phyloP scores from a whole-genome alignment of 2,888 invertebrate species.

The Diabrotica balteata region DNA sequence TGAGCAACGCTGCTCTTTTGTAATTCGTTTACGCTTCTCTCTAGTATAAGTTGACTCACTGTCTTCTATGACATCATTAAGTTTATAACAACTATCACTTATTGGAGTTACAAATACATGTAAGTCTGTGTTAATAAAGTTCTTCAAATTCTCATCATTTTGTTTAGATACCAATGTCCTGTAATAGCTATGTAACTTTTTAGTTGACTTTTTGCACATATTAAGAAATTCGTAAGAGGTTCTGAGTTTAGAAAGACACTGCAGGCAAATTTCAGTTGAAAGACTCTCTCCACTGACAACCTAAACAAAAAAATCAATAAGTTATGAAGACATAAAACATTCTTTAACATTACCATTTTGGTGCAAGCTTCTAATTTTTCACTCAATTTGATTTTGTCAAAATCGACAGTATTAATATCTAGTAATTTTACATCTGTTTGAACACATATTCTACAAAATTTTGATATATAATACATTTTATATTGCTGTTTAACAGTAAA shows the following conservation, averaged over 20 bases:
- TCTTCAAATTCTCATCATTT: constrained; percentile 42
- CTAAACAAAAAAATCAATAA: constrained; percentile 47
- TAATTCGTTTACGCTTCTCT: constrained; percentile 51
- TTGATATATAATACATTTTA: constrained; percentile 58
- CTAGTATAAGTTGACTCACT: constrained; percentile 27
- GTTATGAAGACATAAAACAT: constrained; percentile 27
- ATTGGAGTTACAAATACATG: constrained; percentile 49
- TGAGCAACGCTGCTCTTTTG: constrained; percentile 57
- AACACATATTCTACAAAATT: constrained; percentile 59
- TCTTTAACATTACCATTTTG: constrained; percentile 54
- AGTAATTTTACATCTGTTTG: constrained; percentile 52
- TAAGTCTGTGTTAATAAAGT: constrained; percentile 52
- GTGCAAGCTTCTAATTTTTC: constrained; percentile 57
- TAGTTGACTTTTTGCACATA: constrained; percentile 57
- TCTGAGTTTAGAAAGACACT: constrained; percentile 55
- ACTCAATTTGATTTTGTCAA: constrained; percentile 55
- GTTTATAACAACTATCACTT: constrained; percentile 17
- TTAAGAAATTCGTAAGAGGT: constrained; percentile 57
- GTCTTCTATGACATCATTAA: constrained; percentile 21
- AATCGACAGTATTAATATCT: constrained; percentile 54
- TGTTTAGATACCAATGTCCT: constrained; percentile 49
- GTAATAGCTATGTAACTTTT: constrained; percentile 54
- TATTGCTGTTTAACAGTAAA: constrained; percentile 30
- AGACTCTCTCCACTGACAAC: constrained; percentile 54
- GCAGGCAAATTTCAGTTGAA: constrained; percentile 55